These are phyloP conservation scores for Etheostoma perlongum DNA, from an alignment of 2,797 vertebrate species.

Conservation along the genomic window DNA sequence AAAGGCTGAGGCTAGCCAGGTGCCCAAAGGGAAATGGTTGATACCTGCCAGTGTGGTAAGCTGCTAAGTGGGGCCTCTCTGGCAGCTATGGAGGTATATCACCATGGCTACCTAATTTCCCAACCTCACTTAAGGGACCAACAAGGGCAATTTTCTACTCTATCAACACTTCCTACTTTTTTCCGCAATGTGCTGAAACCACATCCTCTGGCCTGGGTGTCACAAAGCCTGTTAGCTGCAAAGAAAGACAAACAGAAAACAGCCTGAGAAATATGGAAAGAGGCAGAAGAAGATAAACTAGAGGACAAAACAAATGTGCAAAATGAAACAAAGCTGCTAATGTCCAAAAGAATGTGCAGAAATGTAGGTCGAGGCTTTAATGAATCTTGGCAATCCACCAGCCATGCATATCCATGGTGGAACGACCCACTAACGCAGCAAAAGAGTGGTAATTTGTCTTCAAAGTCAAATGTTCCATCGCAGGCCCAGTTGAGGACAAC, in stretches of 20 bases:
- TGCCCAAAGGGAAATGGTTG: slow-evolving; percentile 35
- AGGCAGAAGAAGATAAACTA: not conserved
- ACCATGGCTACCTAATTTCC: slow-evolving; percentile 70
- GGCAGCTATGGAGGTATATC: slow-evolving; percentile 58
- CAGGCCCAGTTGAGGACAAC: slow-evolving; percentile 46
- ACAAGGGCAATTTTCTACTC: slow-evolving; percentile 73
- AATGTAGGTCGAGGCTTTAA: slow-evolving; percentile 60
- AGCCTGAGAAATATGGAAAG: not conserved
- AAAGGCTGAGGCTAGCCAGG: slow-evolving; percentile 19
- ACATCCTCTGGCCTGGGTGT: slow-evolving; percentile 37
- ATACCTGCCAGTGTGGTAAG: slow-evolving; percentile 53
- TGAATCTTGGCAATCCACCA: slow-evolving; percentile 60
- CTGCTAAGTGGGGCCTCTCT: slow-evolving; percentile 59
- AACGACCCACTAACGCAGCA: slow-evolving; percentile 59
- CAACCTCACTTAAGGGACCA: slow-evolving; percentile 69
- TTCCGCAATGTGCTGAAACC: slow-evolving; percentile 38
- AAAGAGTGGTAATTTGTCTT: slow-evolving; percentile 57
- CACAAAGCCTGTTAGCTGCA: slow-evolving; percentile 24
- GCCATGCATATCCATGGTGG: slow-evolving; percentile 42
- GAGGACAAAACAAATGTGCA: slow-evolving; percentile 2
- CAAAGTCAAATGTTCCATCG: slow-evolving; percentile 23
- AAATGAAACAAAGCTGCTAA: slow-evolving; percentile 36
- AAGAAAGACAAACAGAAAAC: slow-evolving; percentile 17
- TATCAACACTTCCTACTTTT: slow-evolving; percentile 49
- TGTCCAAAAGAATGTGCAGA: slow-evolving; percentile 33